Base-by-base conservation (phyloP, 2,797 vertebrate species). In the Orientallactaga sibirica region DNA sequence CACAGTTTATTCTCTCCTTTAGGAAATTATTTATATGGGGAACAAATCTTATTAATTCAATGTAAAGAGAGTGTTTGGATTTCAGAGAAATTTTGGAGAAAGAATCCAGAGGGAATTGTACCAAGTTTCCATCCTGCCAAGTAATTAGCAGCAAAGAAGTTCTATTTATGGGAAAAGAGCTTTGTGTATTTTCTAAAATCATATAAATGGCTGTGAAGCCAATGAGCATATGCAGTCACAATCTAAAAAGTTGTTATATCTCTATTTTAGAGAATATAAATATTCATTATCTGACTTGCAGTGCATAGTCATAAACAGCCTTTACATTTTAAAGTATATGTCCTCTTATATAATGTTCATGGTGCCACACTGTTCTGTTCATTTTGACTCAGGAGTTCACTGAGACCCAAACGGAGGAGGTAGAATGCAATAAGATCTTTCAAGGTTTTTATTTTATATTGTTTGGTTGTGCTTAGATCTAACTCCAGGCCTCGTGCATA, bases 41-140 rank as follows among this genome's bases (percentile, higher is more conserved):
- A 77, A 82, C 43, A 78, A 82, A 78, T 91, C n/a, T 73, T 62
- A 76, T 92, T 95, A 90, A 92, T 77, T 93, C 84, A 86, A 73
- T 77, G 0, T 52, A 90, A 94, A 81, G 55, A 80, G 52, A 88
- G 52, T 48, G 82, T 93, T 91, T 91, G 24, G 43, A 84, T 52
- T 58, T 43, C 33, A 85, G 74, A 86, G 58, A 93, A 52, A 19
- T 78, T 93, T 88, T 16, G 11, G 27, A 75, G 58, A 94, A 90
- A 83, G 18, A 70, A 89, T 82, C 86, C 83, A 92, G 71, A 88
- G 75, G 41, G 92, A 95, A 91, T 64, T 90, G 11, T 92, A 61
- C 8, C 20, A 67, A 89, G 55, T 85, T 93, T 81, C 41, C 73
- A 20, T 95, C 61, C 67, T 91, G 74, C 88, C 43, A 93, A 90